These are phyloP conservation scores for Sisyra terminalis DNA, from an alignment of 2,888 invertebrate genomes.

Conservation along the genomic window DNA sequence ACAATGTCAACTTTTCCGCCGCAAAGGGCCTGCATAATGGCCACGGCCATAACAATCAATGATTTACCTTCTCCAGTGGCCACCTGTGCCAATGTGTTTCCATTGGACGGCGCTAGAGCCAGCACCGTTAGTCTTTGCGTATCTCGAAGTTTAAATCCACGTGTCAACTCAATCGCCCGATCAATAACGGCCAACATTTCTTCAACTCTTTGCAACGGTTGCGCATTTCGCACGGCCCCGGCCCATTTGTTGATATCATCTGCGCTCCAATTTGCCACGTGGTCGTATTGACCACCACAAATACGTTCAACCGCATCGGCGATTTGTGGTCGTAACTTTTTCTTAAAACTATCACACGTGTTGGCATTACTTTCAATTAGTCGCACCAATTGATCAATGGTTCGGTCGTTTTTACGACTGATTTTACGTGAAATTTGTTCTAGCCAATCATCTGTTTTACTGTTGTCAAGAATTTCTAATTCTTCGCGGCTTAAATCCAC, in stretches of 20 bases:
- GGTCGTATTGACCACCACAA: no score
- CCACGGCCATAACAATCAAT: conserved; percentile 19
- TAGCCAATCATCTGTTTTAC: conserved; percentile 7
- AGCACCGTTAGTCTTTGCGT: conserved; percentile 17
- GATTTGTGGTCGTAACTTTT: conserved; percentile 3
- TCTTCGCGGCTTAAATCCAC: conserved; percentile 10
- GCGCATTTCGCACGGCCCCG: neutral
- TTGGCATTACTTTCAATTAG: conserved; percentile 7
- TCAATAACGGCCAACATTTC: conserved; percentile 12
- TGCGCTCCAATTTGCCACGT: no score
- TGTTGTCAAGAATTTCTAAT: conserved; percentile 7
- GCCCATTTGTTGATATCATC: conserved; percentile 7
- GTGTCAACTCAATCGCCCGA: conserved; percentile 12
- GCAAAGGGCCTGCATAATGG: conserved; percentile 17
- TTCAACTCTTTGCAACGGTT: neutral
- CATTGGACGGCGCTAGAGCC: conserved; percentile 12
- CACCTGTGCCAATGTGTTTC: conserved; percentile 18
- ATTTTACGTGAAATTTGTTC: conserved; percentile 3
- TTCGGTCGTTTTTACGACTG: conserved; percentile 9
- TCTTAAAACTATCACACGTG: conserved; percentile 6
- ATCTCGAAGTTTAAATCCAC: conserved; percentile 13
- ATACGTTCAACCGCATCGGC: no score
- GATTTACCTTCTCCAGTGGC: conserved; percentile 25
- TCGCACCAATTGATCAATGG: conserved; percentile 1
- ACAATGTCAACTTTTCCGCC: conserved; percentile 20